Evolutionary conservation across 2,797 vertebrate genomes (phyloP).

Genomic region (Manis crassicaudata): DNA sequence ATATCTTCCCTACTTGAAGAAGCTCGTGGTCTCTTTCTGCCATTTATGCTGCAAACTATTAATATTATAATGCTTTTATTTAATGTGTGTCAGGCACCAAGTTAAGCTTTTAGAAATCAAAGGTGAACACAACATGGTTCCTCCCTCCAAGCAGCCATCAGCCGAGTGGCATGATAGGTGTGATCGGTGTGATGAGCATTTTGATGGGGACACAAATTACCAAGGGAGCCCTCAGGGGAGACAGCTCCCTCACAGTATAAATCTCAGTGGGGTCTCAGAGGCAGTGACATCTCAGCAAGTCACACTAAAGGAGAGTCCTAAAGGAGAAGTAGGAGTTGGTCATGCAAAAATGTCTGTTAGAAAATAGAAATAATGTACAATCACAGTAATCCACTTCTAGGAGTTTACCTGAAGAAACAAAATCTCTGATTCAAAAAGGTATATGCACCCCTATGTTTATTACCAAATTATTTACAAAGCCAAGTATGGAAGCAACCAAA

Average conservation of each 20-base stretch:
- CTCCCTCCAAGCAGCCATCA: background rate
- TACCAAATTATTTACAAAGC: no score
- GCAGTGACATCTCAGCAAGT: background rate
- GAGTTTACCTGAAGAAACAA: no score
- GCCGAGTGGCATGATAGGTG: fast-evolving
- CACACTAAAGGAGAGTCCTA: background rate
- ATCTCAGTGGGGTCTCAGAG: background rate
- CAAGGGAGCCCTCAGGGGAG: background rate
- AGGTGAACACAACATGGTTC: background rate
- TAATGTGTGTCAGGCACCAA: background rate
- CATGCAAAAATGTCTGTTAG: background rate
- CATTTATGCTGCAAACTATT: background rate
- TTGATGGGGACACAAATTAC: background rate
- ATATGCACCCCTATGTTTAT: no score
- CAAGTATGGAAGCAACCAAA: no score
- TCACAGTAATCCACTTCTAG: no score
- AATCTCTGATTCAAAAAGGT: no score
- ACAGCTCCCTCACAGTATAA: background rate
- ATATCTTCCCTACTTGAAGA: background rate
- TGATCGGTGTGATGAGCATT: fast-evolving
- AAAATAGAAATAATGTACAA: background rate
- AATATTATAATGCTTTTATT: background rate
- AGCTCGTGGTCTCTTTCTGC: background rate
- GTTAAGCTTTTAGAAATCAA: background rate
- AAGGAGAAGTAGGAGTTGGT: background rate